Percentiles rank a stretch among this genome's conserved stretches.
phyloP scores from a whole-genome alignment of 2,888 invertebrate genomes.

The Leucophenga montana region DNA sequence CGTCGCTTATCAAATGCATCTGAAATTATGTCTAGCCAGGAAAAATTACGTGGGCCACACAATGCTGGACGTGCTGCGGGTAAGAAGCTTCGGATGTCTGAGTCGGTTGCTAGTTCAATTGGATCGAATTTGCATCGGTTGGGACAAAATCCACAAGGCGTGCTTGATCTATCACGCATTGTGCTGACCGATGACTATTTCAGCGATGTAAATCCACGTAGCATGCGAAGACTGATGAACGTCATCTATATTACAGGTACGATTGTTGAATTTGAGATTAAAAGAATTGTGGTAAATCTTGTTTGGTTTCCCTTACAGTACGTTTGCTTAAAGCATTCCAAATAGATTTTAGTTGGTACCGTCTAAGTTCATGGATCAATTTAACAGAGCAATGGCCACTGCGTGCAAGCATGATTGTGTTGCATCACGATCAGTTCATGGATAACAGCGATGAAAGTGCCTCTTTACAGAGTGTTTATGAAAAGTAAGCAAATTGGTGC shows the following conservation, averaged over 20 bases:
- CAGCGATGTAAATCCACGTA: conserved; percentile 97
- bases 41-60: conserved; percentile 77
- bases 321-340: conserved; percentile 97
- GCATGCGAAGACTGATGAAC: conserved; percentile 96
- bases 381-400: conserved; percentile 99
- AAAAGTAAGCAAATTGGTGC: conserved; percentile 80
- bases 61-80: conserved; percentile 75
- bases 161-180: conserved; percentile 80
- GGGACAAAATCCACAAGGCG: conserved; percentile 79
- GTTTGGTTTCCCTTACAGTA: conserved; percentile 76
- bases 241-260: conserved; percentile 95
- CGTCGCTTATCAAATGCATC: conserved; percentile 86
- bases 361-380: conserved; percentile 97
- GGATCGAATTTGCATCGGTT: conserved; percentile 88
- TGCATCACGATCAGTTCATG: conserved; percentile 92
- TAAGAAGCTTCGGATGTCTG: conserved; percentile 85
- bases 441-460: conserved; percentile 89
- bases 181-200: conserved; percentile 98
- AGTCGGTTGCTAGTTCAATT: conserved; percentile 92
- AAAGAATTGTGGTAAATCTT: neutral
- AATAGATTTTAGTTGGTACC: conserved; percentile 99
- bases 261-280: neutral
- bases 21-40: conserved; percentile 86
- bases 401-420: conserved; percentile 96
- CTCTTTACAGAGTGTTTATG: conserved; percentile 91